Evolutionary conservation across 2,113 vertebrate genomes (phyloP), one percentile per base, ranked within the genome.

Genomic region (Cyrtonyx montezumae): DNA sequence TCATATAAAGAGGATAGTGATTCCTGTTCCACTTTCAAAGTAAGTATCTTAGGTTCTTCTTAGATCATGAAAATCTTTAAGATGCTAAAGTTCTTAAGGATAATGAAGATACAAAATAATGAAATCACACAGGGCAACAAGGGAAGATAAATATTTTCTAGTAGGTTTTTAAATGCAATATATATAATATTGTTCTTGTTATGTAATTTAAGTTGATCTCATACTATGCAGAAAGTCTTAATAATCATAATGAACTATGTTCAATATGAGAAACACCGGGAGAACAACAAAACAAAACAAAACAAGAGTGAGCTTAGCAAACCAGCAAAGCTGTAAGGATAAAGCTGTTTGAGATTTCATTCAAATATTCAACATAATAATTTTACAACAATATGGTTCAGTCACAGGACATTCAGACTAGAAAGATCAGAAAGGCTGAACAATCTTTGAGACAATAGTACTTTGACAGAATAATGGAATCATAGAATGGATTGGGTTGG

Each of bases 341-440:
- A 59, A 83, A 12, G 1, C 0, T 73, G 56, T 74, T 48, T 13
- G 85, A 5, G 13, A 32, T 83, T 82, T 48, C 7, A 6, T 65
- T 68, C 8, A 28, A 68, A 21, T 30, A 12, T n/a, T n/a, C 43
- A 7, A 48, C 20, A 8, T 7, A 77, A 11, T 8, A 80, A 55
- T 6, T n/a, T 4, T 7, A 26, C 0, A 0, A 42, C 2, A 70
- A 48, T 66, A 8, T 32, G 18, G 17, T 19, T 56, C 30, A 40
- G 5, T 34, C 59, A 30, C 13, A 71, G 5, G 2, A 2, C 12
- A 3, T 37, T 15, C 21, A 16, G 85, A 61, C 59, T 55, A 19
- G 5, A 55, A 87, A 87, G 66, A 26, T 13, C 14, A 42, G 1
- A 11, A 69, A 34, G 5, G 1, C 1, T 45, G 3, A 51, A 61